A percentile compares a stretch with the other conserved stretches of the same genome.
These are phyloP conservation scores for Chaetophractus vellerosus DNA, from an alignment of 2,797 vertebrate species.

Conservation along the genomic window DNA sequence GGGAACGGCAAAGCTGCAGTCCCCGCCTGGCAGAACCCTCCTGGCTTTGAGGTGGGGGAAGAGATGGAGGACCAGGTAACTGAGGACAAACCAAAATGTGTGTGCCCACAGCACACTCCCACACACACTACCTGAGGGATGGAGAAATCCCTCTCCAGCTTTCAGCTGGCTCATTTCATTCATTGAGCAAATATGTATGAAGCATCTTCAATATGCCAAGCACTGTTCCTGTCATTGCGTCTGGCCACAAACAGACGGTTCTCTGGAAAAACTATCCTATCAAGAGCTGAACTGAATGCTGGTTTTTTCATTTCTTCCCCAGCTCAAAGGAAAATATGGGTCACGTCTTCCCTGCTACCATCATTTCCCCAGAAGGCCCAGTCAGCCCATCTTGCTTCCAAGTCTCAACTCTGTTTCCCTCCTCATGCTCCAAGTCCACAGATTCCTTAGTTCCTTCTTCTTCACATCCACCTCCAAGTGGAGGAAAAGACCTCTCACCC, in stretches of 20 bases:
- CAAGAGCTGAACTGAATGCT: background rate
- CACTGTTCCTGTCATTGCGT: background rate
- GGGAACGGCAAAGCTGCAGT: background rate
- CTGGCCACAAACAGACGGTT: background rate
- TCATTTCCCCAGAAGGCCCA: background rate
- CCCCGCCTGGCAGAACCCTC: background rate
- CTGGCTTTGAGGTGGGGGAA: accelerated
- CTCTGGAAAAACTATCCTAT: background rate
- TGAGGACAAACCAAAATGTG: background rate
- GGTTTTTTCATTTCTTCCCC: background rate
- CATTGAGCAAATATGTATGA: background rate
- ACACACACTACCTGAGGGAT: background rate
- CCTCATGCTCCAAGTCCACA: background rate
- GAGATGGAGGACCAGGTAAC: background rate
- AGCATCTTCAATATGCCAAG: background rate
- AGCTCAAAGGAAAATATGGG: background rate
- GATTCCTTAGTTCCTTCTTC: background rate
- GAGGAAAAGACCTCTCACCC: background rate
- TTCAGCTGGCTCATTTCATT: background rate
- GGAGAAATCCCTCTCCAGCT: background rate
- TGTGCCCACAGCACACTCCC: background rate
- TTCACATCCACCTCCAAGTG: background rate
- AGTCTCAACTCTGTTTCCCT: background rate
- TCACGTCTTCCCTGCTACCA: background rate
- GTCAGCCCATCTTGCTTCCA: background rate